These are phyloP conservation scores for Threskiornis aethiopicus DNA, from an alignment of 2,797 vertebrate species.

Conservation along the genomic window DNA sequence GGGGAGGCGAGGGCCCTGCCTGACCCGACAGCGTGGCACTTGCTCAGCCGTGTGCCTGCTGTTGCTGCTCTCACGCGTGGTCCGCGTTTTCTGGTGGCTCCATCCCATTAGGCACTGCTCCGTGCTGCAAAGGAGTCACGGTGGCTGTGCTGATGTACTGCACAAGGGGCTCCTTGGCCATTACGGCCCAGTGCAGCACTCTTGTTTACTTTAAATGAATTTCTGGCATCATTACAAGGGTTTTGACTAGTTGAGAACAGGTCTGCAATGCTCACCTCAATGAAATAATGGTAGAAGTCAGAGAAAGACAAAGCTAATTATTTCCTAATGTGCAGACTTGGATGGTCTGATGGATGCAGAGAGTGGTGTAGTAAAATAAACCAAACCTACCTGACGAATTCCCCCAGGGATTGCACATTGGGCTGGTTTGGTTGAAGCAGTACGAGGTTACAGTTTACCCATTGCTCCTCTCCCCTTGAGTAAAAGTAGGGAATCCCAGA, in stretches of 20 bases:
- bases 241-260: background rate
- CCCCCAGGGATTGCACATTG: accelerated
- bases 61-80: accelerated
- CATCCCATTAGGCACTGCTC: accelerated
- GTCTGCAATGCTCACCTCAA: background rate
- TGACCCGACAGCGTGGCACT: background rate
- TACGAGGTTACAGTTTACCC: background rate
- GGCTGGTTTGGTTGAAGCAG: background rate
- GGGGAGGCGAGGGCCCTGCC: background rate
- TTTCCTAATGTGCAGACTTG: background rate
- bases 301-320: background rate
- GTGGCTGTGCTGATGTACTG: background rate
- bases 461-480: background rate
- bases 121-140: accelerated
- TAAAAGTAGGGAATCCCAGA: no score
- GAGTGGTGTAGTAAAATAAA: background rate
- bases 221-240: background rate
- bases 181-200: background rate
- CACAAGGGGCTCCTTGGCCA: background rate
- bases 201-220: background rate
- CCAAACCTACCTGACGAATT: background rate
- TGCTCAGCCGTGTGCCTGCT: background rate
- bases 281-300: background rate
- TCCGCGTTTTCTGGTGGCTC: background rate
- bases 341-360: background rate